Base-by-base conservation (phyloP, 2,113 vertebrate genomes). In the Proteles cristata region DNA sequence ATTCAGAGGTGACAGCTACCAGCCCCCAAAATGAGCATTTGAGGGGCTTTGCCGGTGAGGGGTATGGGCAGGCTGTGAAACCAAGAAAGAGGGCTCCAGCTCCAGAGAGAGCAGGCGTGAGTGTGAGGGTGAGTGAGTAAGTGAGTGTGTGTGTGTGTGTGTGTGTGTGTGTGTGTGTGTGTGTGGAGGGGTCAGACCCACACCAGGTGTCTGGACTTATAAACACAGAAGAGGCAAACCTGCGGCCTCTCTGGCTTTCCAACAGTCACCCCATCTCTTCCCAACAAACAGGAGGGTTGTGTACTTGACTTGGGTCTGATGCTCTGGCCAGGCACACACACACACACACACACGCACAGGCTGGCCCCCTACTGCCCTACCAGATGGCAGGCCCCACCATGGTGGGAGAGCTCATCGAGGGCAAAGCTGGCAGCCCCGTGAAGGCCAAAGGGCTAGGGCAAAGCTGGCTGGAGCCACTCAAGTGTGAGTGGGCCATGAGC, bases 1-100 rank as follows among this genome's bases (percentile, higher is more conserved):
- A 97, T 91, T 91, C 96, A 53, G 97, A 95, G 92, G 93, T 6
- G 11, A 95, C 95, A 95, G 81, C 89, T 87, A 90, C 90, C 92
- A 76, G 48, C 35, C 73, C 84, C 88, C 71, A 71, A 50, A 96
- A 79, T 48, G n/a, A 81, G 86, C 88, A 66, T 82, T 28, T 84
- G 45, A 87, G 88, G 76, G 71, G 65, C 50, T 84, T 61, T 85
- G 88, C 89, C 0, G 0, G 73, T 43, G 83, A 94, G 86, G 85
- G 21, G 77, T 65, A 95, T 48, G 66, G 86, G 95, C 73, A 80
- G 90, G 63, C 96, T 96, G 84, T 71, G 85, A 86, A 77, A 71
- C 15, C 11, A 43, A 25, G 9, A 76, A 90, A 61, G 31, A 82
- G 63, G 66, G 50, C 66, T 86, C n/a, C 15, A 16, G 50, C 66